Percentiles rank a stretch among this genome's conserved stretches.
Evolutionary conservation across 2,888 invertebrate genomes (phyloP).

Genomic region (Drosophila barbarae): DNA sequence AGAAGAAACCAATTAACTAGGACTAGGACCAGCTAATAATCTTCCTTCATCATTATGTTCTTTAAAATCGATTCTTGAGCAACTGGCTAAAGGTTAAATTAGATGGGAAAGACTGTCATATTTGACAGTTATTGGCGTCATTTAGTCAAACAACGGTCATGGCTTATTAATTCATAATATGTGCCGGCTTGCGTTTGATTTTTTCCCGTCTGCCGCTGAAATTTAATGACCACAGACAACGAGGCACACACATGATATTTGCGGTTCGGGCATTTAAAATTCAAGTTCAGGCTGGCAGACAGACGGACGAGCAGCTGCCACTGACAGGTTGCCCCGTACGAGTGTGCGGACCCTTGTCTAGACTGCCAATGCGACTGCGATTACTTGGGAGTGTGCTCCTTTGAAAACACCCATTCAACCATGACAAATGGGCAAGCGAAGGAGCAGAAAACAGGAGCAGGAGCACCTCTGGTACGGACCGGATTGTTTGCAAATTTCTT

Average conservation of each 20-base stretch:
- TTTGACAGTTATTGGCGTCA: conserved; percentile 41
- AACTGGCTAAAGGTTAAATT: background rate
- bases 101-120: conserved; percentile 22
- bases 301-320: conserved; percentile 54
- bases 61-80: background rate
- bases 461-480: background rate
- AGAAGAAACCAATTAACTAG: conserved; percentile 13
- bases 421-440: conserved; percentile 34
- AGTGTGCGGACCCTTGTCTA: conserved; percentile 29
- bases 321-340: conserved; percentile 51
- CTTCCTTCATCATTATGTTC: background rate
- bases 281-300: conserved; percentile 61
- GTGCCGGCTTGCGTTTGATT: conserved; percentile 27
- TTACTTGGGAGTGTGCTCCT: background rate
- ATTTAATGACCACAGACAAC: conserved; percentile 64
- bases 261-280: conserved; percentile 64
- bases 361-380: conserved; percentile 15
- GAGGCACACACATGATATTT: conserved; percentile 54
- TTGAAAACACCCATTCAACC: conserved; percentile 24
- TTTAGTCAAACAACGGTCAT: conserved; percentile 11
- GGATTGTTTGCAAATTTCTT: conserved; percentile 69
- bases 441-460: background rate
- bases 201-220: conserved; percentile 61
- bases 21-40: background rate
- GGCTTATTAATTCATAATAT: conserved; percentile 38